These are phyloP conservation scores for Lagopus leucura DNA, from an alignment of 2,113 vertebrate species.

Conservation along the genomic window DNA sequence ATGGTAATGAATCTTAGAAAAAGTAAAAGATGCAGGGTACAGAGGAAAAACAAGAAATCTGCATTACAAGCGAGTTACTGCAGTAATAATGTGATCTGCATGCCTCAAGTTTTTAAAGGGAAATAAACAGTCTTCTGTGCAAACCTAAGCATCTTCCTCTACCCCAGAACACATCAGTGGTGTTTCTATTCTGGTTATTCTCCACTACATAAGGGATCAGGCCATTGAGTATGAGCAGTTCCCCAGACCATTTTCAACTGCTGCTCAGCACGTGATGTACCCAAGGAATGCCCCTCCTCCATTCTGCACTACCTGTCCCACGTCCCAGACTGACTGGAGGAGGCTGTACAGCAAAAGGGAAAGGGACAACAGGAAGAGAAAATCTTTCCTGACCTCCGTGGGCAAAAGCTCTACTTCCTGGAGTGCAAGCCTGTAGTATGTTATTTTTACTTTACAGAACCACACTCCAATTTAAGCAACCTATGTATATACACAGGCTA, in stretches of 20 bases:
- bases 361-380: not conserved
- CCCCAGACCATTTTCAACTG: accelerated
- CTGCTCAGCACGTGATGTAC: not conserved
- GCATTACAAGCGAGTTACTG: not conserved
- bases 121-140: not conserved
- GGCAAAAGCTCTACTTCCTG: not conserved
- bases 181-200: not conserved
- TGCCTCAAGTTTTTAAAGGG: not conserved
- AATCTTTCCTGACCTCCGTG: not conserved
- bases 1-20: not conserved
- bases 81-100: not conserved
- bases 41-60: not conserved
- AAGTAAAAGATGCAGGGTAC: not conserved
- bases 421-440: not conserved
- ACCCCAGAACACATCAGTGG: not conserved
- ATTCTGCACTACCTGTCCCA: accelerated
- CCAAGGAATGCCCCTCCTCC: not conserved
- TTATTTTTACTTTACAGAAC: not conserved
- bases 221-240: accelerated
- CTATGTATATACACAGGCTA: not conserved
- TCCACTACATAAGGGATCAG: not conserved
- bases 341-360: not conserved
- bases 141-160: not conserved
- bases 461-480: not conserved
- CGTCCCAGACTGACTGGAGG: not conserved